phyloP scores from a whole-genome alignment of 2,797 vertebrate species.

The Morus bassanus region DNA sequence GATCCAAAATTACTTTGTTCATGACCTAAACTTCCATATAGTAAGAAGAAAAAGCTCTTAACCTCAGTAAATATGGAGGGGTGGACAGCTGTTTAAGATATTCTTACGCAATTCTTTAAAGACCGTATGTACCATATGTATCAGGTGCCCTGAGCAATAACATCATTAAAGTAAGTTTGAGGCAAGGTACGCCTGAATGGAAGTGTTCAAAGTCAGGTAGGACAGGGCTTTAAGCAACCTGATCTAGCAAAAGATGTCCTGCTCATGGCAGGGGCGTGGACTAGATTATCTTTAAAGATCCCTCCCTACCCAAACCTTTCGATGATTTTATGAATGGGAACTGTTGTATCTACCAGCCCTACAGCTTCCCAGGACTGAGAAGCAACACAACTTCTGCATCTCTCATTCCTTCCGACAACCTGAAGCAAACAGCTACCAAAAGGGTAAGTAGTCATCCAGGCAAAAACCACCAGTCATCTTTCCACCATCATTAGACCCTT shows the following conservation, averaged over 20 bases:
- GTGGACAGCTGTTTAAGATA: background rate
- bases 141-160: background rate
- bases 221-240: background rate
- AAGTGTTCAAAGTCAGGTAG: background rate
- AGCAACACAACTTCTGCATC: background rate
- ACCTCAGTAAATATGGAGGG: background rate
- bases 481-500: fast-evolving
- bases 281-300: background rate
- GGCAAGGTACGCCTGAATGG: background rate
- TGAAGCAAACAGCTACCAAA: background rate
- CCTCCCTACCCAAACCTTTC: background rate
- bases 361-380: background rate
- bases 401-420: background rate
- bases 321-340: background rate
- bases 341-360: background rate
- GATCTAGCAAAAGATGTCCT: background rate
- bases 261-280: background rate
- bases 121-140: fast-evolving
- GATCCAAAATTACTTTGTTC: background rate
- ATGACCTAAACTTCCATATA: background rate
- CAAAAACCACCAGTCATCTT: background rate
- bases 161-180: background rate
- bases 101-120: background rate
- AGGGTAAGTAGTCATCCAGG: background rate
- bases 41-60: background rate